Conservation (phyloP, 2,113 vertebrate genomes). For the Myotis davidii region DNA sequence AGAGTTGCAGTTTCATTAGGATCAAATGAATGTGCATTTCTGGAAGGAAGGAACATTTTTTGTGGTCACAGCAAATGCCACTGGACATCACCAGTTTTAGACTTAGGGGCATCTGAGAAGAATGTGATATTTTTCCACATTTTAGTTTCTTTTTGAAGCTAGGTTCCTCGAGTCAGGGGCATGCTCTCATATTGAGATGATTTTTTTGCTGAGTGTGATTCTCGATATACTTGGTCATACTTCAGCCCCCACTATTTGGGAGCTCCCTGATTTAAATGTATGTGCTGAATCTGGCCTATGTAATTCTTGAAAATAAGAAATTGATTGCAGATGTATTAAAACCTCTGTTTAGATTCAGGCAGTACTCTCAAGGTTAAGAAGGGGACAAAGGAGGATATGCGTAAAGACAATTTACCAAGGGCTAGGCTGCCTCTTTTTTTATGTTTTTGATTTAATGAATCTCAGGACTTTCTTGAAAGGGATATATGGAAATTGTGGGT, state of each 20-base stretch:
- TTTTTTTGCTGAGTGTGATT: constrained; percentile 45
- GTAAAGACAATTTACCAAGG: neutral
- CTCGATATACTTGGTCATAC: neutral
- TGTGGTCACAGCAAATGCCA: constrained; percentile 75
- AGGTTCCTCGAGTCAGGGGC: constrained; percentile 60
- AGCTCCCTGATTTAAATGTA: constrained; percentile 4
- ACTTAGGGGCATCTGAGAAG: constrained; percentile 67
- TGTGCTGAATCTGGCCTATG: neutral
- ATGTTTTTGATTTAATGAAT: constrained; percentile 8
- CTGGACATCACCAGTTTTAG: constrained; percentile 69
- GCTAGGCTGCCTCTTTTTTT: neutral
- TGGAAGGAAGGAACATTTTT: constrained; percentile 78
- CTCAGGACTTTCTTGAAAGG: constrained; percentile 45
- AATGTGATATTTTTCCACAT: constrained; percentile 71
- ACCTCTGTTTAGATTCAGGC: neutral
- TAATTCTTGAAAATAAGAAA: constrained; percentile 43
- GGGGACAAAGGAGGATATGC: neutral
- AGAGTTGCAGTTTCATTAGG: constrained; percentile 74
- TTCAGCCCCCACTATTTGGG: neutral
- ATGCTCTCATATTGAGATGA: constrained; percentile 27
- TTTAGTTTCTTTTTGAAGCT: constrained; percentile 72
- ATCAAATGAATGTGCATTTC: constrained; percentile 72
- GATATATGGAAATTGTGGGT: constrained; percentile 15
- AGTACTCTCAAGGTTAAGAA: constrained; percentile 14
- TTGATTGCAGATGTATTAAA: neutral